These are phyloP conservation scores for Macropodus opercularis DNA, from an alignment of 2,797 vertebrate genomes.

Conservation along the genomic window DNA sequence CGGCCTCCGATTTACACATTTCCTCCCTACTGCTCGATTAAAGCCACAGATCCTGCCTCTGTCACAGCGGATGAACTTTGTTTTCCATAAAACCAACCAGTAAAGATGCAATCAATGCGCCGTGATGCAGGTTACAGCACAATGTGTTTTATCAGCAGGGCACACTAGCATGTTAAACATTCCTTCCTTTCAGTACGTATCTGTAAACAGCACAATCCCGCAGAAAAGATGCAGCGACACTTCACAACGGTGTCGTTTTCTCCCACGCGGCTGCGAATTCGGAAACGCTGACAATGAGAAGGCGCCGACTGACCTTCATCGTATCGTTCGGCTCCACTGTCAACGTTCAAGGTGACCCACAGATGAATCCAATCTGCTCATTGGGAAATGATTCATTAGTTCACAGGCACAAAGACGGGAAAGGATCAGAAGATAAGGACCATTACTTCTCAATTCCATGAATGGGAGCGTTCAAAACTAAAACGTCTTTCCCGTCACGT, in stretches of 20 bases:
- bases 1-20: conserved; percentile 31
- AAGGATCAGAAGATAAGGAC: conserved; percentile 34
- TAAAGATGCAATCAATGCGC: neutral
- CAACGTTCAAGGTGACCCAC: conserved; percentile 37
- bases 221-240: neutral
- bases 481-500: conserved; percentile 22
- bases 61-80: conserved; percentile 15
- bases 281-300: neutral
- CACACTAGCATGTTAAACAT: conserved; percentile 7
- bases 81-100: conserved; percentile 1
- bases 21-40: conserved; percentile 14
- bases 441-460: conserved; percentile 14
- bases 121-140: neutral
- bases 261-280: neutral
- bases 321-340: conserved; percentile 13
- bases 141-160: conserved; percentile 3
- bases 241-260: neutral
- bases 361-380: conserved; percentile 18
- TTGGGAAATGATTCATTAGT: conserved; percentile 19
- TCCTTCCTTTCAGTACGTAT: neutral
- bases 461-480: conserved; percentile 8
- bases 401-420: conserved; percentile 10
- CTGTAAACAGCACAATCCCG: conserved; percentile 2
- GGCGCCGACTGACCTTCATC: too few species aligned
- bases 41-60: conserved; percentile 2